A percentile compares a stretch with the other conserved stretches of the same genome.
These are phyloP conservation scores for Mantis religiosa DNA, from an alignment of 2,888 invertebrate species.

Conservation along the genomic window DNA sequence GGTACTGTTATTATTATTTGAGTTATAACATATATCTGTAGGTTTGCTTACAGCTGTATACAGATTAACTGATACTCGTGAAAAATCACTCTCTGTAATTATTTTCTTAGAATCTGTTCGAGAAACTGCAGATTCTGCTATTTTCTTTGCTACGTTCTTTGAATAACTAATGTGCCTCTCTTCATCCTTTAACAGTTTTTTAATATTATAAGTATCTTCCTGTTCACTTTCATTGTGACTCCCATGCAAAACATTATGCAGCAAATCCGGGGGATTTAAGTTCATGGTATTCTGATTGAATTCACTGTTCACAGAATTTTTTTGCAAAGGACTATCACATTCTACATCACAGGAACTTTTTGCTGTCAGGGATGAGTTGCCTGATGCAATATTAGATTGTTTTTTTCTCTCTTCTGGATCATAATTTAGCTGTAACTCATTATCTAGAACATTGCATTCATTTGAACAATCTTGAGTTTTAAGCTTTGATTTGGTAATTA, in stretches of 20 bases:
- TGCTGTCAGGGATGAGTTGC: neutral
- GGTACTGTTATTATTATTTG: neutral
- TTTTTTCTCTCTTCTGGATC: neutral
- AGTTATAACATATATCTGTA: no score
- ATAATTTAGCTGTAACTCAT: neutral
- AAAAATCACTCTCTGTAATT: neutral
- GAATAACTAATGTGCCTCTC: neutral
- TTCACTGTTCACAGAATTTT: neutral
- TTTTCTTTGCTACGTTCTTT: neutral
- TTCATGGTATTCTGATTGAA: neutral
- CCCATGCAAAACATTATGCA: neutral
- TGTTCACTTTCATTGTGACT: neutral
- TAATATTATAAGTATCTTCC: neutral
- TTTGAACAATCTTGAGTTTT: no score
- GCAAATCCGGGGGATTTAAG: neutral
- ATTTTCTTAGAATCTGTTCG: neutral
- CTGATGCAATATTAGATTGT: neutral
- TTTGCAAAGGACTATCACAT: neutral
- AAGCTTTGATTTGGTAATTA: neutral
- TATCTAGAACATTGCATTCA: no score
- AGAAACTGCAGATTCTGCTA: neutral
- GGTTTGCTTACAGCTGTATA: no score
- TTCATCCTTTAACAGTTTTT: neutral
- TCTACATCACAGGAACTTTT: neutral
- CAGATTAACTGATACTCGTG: neutral